These are phyloP conservation scores for Astur gentilis DNA, from an alignment of 2,113 vertebrate genomes.

Conservation along the genomic window DNA sequence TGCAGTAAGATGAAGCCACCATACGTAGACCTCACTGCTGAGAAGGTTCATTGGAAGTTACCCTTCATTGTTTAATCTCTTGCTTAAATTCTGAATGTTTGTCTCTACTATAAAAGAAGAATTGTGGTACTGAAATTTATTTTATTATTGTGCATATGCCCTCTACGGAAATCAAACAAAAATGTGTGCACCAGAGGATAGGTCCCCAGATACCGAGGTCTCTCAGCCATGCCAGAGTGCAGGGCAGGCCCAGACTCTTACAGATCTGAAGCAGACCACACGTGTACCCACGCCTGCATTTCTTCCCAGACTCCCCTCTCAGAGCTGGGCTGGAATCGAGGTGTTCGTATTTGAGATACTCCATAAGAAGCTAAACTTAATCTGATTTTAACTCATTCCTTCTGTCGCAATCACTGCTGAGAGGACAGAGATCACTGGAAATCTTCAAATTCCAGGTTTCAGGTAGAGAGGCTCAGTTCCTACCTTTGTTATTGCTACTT, in stretches of 20 bases:
- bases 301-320: neutral
- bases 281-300: neutral
- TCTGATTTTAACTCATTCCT: neutral
- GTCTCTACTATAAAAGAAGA: neutral
- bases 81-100: neutral
- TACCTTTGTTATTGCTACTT: neutral
- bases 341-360: neutral
- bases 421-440: neutral
- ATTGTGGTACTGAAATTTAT: neutral
- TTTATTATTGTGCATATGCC: neutral
- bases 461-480: neutral
- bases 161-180: neutral
- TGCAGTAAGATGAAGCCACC: neutral
- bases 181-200: neutral
- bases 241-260: neutral
- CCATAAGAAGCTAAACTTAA: neutral
- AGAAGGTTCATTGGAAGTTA: neutral
- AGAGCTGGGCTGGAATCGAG: neutral
- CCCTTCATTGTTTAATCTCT: rapidly evolving
- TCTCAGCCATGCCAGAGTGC: neutral
- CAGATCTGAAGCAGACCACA: neutral
- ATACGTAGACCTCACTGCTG: rapidly evolving
- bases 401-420: neutral
- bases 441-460: neutral
- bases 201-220: too few relatives aligned